Base-by-base conservation (phyloP, 1,140 invertebrate genomes). In the Drosophila auraria region DNA sequence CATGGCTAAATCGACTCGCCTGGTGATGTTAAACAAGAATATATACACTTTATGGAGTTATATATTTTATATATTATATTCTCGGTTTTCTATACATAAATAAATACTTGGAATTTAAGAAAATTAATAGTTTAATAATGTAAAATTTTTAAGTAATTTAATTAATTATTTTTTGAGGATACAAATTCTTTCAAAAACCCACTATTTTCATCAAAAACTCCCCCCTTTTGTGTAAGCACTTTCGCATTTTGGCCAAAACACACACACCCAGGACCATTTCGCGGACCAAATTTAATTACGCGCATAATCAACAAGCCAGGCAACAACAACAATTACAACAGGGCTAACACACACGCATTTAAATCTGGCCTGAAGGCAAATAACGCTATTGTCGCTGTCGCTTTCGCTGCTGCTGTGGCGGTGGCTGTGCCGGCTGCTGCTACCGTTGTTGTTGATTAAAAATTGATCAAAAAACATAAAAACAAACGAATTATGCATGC, bases 401-500 rank as follows among this genome's bases (percentile, higher is more conserved):
- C 20, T 20, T 0, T 20, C 33, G 45, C 42, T 27, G 68, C 25
- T 45, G 49, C 38, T 51, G 49, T 14, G 45, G 51, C 50, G 33
- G 33, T 9, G 27, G 27, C 27, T 27, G 27, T 27, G 9, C 9
- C 33, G 33, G 33, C 33, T 51, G 49, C 17, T 50, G 45, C 50
- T 14, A 17, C 63, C 63, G 56, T 38, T 61, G 69, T 80, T 65
- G 72, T 90, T 87, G 83, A 89, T 87, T 87, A 87, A 87, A 87
- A 87, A 87, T 87, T 87, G 77, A 87, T 87, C 80, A 87, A 87
- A 89, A 87, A 89, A 84, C 83, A 87, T 79, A 89, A 81, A 78
- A 78, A 84, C 78, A 82, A 58, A 70, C 74, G 81, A 90, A 90
- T 84, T 87, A 89, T 87, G 81, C 84, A 82, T 78, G 78, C 63